Percentiles rank a stretch among this genome's conserved stretches.
Evolutionary conservation across 2,888 invertebrate species (phyloP).

Genomic region (Blera fallax): DNA sequence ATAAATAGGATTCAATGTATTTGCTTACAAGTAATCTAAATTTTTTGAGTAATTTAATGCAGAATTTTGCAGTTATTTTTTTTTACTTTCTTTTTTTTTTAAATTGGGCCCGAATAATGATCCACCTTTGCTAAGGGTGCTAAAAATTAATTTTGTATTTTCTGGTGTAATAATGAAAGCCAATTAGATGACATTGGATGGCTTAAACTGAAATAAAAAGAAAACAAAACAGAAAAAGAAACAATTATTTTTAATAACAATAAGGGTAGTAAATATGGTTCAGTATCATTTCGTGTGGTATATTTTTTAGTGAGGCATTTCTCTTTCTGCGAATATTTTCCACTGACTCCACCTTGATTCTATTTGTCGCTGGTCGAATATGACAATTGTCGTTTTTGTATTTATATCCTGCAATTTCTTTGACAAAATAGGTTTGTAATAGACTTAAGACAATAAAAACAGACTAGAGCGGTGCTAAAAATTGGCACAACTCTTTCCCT

Average conservation of each 20-base stretch:
- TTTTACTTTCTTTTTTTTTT: neutral
- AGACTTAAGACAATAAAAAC: too few species aligned
- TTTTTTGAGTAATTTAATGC: conserved; percentile 13
- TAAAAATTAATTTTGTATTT: conserved; percentile 37
- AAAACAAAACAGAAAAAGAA: neutral
- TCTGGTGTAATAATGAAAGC: conserved; percentile 34
- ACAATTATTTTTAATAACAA: neutral
- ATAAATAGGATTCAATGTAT: conserved; percentile 45
- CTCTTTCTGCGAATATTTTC: too few species aligned
- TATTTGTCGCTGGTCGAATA: too few species aligned
- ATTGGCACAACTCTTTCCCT: too few species aligned
- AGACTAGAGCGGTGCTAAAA: too few species aligned
- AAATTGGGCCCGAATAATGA: conserved; percentile 30
- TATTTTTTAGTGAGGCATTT: too few species aligned
- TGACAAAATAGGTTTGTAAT: too few species aligned
- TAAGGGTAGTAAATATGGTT: too few species aligned
- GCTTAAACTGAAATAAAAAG: conserved; percentile 48
- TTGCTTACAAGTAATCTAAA: conserved; percentile 4
- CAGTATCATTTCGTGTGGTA: too few species aligned
- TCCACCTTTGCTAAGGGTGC: conserved; percentile 17
- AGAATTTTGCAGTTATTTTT: neutral
- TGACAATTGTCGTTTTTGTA: too few species aligned
- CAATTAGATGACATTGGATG: conserved; percentile 1
- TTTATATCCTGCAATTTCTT: too few species aligned
- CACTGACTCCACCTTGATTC: too few species aligned